Evolutionary conservation across 1,140 invertebrate genomes (phyloP).

Genomic region (Dendrolimus punctatus): DNA sequence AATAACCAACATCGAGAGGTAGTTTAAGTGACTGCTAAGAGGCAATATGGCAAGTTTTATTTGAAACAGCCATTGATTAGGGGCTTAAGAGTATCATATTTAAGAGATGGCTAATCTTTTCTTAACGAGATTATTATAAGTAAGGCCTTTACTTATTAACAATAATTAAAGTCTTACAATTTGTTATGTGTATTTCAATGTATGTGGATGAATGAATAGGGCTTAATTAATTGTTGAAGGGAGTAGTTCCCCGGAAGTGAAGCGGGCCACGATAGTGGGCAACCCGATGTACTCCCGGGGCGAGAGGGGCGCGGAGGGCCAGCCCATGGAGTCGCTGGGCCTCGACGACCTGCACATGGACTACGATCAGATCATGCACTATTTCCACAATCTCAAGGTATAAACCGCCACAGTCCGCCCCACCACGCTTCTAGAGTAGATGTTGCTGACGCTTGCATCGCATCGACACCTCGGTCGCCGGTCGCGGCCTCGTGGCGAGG

Average conservation of each 20-base stretch:
- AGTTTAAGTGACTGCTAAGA: no score
- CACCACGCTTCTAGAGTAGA: slow-evolving; percentile 63
- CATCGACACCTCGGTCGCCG: slow-evolving; percentile 23
- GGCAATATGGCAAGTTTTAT: no score
- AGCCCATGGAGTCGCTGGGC: slow-evolving; percentile 71
- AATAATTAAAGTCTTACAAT: no score
- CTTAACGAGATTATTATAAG: no score
- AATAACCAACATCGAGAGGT: no score
- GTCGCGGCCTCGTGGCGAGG: slow-evolving; percentile 29
- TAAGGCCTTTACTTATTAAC: no score
- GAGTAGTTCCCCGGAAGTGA: slow-evolving; percentile 77
- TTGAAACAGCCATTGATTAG: no score
- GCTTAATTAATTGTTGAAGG: slow-evolving; percentile 24
- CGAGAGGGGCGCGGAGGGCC: slow-evolving; percentile 75
- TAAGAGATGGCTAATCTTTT: no score
- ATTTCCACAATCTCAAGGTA: slow-evolving; percentile 97
- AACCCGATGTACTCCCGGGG: slow-evolving; percentile 85
- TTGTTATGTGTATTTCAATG: no score
- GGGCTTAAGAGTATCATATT: no score
- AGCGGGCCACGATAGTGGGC: slow-evolving; percentile 87
- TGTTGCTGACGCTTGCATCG: slow-evolving; percentile 56
- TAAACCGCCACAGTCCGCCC: slow-evolving; percentile 64
- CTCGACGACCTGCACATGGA: slow-evolving; percentile 93
- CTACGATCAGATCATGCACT: slow-evolving; percentile 97
- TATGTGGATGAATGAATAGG: not conserved